Evolutionary conservation across 2,113 vertebrate species (phyloP).

Genomic region (Gallinago media): DNA sequence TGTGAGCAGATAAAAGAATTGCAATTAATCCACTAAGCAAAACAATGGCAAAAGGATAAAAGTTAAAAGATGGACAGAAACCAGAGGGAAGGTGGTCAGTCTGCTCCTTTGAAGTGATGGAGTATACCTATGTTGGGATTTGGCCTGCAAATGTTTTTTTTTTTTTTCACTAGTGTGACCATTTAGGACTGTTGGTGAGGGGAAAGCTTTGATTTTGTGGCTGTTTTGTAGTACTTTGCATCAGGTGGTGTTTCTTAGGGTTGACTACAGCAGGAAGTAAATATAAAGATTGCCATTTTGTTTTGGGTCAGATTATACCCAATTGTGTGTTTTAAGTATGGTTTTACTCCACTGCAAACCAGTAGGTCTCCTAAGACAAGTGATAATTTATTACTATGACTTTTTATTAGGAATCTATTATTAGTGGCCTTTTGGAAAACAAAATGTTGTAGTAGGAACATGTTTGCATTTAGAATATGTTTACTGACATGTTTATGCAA

Average conservation of each 20-base stretch:
- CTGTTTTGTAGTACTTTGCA: neutral
- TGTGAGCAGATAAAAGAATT: neutral
- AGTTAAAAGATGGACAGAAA: neutral
- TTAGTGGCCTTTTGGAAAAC: neutral
- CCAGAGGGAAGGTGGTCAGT: neutral
- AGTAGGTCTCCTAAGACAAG: constrained; percentile 42
- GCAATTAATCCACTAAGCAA: neutral
- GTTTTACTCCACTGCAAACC: constrained; percentile 31
- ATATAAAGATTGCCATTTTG: constrained; percentile 33
- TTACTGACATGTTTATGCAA: neutral
- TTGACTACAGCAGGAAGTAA: constrained; percentile 29
- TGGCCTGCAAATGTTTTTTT: neutral
- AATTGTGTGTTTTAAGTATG: constrained; percentile 28
- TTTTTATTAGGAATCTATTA: constrained; percentile 40
- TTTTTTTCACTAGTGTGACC: neutral
- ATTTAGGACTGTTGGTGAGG: neutral
- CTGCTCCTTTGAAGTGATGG: neutral
- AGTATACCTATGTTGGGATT: neutral
- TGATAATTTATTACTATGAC: constrained; percentile 31
- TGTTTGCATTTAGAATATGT: constrained; percentile 34
- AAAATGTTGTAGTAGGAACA: constrained; percentile 14
- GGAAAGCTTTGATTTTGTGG: neutral
- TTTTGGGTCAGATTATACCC: neutral
- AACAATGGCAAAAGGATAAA: neutral
- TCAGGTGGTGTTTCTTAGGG: constrained; percentile 32